Percentiles rank a stretch among this genome's conserved stretches.
Conservation (phyloP, 1,140 invertebrate genomes). For the Drosophila serrata region DNA sequence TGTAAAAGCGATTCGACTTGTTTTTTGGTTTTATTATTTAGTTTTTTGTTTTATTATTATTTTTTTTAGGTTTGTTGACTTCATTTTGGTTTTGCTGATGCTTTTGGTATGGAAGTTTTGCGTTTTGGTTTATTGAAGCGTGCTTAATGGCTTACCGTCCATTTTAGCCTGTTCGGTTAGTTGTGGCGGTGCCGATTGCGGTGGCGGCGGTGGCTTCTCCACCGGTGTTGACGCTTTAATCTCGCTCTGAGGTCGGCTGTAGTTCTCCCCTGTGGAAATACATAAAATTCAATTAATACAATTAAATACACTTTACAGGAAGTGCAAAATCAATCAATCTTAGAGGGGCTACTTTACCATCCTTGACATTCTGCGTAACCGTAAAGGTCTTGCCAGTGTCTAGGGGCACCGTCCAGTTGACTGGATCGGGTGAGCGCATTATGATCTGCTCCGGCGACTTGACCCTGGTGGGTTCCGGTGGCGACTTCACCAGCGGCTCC, state of each 20-base stretch:
- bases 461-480: conserved; percentile 95
- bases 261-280: conserved; percentile 72
- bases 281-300: background rate
- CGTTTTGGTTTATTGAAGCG: conserved; percentile 79
- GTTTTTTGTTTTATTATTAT: conserved; percentile 26
- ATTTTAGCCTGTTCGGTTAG: conserved; percentile 86
- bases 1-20: conserved; percentile 79
- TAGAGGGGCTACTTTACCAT: conserved; percentile 89
- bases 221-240: conserved; percentile 89
- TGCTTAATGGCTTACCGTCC: conserved; percentile 85
- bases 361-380: conserved; percentile 95
- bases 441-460: conserved; percentile 97
- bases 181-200: conserved; percentile 89
- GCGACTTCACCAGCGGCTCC: conserved; percentile 93
- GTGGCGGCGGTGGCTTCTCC: conserved; percentile 88
- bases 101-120: conserved; percentile 80
- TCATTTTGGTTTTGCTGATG: conserved; percentile 60
- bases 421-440: conserved; percentile 95
- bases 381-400: conserved; percentile 97
- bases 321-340: background rate
- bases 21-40: conserved; percentile 31
- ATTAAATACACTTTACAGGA: background rate
- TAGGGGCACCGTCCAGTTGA: conserved; percentile 97
- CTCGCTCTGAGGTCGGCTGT: conserved; percentile 89
- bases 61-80: conserved; percentile 56